These are phyloP conservation scores for Ctenopoma multispine DNA, from an alignment of 2,797 vertebrate species.

Conservation along the genomic window DNA sequence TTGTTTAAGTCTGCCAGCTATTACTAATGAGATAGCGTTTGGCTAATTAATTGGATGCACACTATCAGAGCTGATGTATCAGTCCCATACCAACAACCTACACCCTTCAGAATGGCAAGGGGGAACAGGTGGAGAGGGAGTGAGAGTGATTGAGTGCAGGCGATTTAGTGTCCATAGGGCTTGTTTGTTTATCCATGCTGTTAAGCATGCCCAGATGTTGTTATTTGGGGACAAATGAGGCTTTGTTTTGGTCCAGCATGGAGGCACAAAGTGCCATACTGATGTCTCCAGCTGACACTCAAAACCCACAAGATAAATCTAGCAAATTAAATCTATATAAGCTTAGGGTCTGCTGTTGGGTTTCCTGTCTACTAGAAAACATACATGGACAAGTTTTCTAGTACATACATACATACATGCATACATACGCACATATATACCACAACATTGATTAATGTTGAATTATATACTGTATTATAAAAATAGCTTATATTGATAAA, in stretches of 20 bases:
- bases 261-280: conserved; percentile 53
- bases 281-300: conserved; percentile 70
- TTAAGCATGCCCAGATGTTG: conserved; percentile 82
- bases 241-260: conserved; percentile 75
- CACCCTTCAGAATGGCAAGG: conserved; percentile 61
- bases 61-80: conserved; percentile 66
- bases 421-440: conserved; percentile 4
- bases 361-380: conserved; percentile 49
- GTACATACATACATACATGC: not conserved
- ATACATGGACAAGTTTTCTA: too few species aligned
- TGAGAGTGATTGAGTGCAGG: conserved; percentile 64
- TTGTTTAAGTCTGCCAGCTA: conserved; percentile 70
- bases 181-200: conserved; percentile 79
- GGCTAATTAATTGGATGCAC: conserved; percentile 76
- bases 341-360: conserved; percentile 44
- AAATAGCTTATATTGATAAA: conserved; percentile 36
- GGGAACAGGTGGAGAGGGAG: conserved; percentile 56
- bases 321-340: conserved; percentile 39
- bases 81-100: conserved; percentile 68
- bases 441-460: conserved; percentile 31
- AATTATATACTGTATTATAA: conserved; percentile 41
- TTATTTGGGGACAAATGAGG: conserved; percentile 78
- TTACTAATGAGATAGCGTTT: conserved; percentile 77
- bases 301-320: conserved; percentile 69
- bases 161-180: conserved; percentile 73